phyloP scores from a whole-genome alignment of 1,140 invertebrate genomes.

The Mizuhopecten yessoensis region DNA sequence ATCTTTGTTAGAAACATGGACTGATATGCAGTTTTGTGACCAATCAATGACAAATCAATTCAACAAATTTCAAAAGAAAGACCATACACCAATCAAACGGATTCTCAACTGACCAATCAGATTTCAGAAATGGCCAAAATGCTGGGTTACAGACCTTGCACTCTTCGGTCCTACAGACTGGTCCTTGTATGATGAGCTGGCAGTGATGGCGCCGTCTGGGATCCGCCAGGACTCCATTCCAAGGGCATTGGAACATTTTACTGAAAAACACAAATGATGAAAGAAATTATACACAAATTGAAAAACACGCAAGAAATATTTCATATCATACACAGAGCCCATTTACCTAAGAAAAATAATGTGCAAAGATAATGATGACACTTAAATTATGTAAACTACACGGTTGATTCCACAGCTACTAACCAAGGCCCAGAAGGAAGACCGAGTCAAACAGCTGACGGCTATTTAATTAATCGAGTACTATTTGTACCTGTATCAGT shows the following conservation, averaged over 20 bases:
- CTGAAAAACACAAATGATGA: constrained; percentile 69
- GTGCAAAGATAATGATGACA: too few species aligned
- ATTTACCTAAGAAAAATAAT: too few species aligned
- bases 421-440: too few species aligned
- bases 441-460: too few species aligned
- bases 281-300: background rate
- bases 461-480: too few species aligned
- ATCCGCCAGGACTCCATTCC: constrained; percentile 83
- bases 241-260: constrained; percentile 80
- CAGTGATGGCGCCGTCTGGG: constrained; percentile 81
- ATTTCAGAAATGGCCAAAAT: background rate
- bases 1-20: background rate
- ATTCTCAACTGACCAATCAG: too few species aligned
- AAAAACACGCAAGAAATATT: too few species aligned
- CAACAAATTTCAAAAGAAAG: background rate
- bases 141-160: constrained; percentile 78
- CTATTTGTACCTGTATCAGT: too few species aligned
- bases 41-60: background rate
- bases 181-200: constrained; percentile 82
- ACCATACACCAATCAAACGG: background rate
- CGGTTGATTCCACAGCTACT: too few species aligned
- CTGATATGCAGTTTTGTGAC: background rate
- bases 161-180: constrained; percentile 83
- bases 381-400: too few species aligned
- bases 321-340: too few species aligned